Percentiles rank a stretch among this genome's conserved stretches.
Conservation (phyloP, 2,113 vertebrate species). For the Daubentonia madagascariensis region DNA sequence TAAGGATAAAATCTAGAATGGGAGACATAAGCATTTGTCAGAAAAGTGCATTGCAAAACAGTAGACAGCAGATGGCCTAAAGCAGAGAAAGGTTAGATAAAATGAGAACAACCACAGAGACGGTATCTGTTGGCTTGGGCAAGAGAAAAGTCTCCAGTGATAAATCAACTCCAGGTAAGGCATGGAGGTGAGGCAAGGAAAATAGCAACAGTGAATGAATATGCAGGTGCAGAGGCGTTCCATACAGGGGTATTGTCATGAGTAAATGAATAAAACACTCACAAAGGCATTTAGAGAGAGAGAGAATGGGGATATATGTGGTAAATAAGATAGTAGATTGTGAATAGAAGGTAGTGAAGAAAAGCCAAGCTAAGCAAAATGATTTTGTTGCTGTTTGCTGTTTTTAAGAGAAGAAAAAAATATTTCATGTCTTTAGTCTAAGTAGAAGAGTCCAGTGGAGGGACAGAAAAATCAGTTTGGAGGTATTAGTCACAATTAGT, state of each 20-base stretch:
- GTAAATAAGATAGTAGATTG: neutral
- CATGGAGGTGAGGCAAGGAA: neutral
- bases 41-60: neutral
- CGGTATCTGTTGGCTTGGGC: neutral
- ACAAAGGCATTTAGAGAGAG: neutral
- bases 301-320: too few relatives aligned
- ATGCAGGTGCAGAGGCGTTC: neutral
- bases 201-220: neutral
- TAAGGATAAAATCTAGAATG: neutral
- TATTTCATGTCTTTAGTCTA: neutral
- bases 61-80: neutral
- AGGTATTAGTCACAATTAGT: neutral
- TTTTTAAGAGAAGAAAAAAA: neutral
- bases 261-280: neutral
- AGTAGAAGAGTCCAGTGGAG: neutral
- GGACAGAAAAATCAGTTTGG: neutral
- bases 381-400: neutral
- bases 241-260: too few relatives aligned
- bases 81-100: neutral
- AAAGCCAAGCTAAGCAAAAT: neutral
- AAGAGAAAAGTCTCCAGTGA: neutral
- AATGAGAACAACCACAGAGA: neutral
- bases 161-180: neutral
- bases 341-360: neutral
- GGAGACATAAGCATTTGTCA: neutral